These are phyloP conservation scores for Aptenodytes forsteri DNA, from an alignment of 2,113 vertebrate species.

Conservation along the genomic window DNA sequence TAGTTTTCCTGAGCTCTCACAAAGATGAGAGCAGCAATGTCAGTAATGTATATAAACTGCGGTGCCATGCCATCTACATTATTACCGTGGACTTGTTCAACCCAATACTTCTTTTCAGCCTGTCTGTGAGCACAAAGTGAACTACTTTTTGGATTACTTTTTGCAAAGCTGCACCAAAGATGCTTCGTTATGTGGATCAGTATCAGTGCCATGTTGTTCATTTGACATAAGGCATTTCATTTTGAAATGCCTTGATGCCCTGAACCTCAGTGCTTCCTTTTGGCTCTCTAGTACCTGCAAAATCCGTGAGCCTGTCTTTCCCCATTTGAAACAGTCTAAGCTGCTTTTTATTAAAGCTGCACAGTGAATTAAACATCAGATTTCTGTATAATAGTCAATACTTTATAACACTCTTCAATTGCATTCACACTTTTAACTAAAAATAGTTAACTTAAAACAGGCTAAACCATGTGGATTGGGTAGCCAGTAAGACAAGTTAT, in stretches of 20 bases:
- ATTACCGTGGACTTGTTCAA: neutral
- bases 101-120: neutral
- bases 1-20: neutral
- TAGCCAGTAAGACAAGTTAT: neutral
- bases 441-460: neutral
- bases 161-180: neutral
- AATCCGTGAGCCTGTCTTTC: neutral
- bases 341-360: neutral
- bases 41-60: constrained; percentile 1
- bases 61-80: neutral
- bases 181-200: neutral
- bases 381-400: neutral
- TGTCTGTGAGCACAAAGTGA: neutral
- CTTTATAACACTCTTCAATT: neutral
- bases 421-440: neutral
- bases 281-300: neutral
- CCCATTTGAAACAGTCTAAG: neutral
- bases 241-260: neutral
- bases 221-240: neutral
- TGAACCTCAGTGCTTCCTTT: neutral
- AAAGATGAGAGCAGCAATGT: neutral
- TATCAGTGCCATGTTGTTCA: neutral
- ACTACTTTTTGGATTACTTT: neutral
- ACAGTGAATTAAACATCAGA: neutral
- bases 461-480: neutral